A percentile compares a stretch with the other conserved stretches of the same genome.
phyloP scores from a whole-genome alignment of 30 jellyfish, hydroid and myxozoan species.

The Chrysaora quinquecirrha region DNA sequence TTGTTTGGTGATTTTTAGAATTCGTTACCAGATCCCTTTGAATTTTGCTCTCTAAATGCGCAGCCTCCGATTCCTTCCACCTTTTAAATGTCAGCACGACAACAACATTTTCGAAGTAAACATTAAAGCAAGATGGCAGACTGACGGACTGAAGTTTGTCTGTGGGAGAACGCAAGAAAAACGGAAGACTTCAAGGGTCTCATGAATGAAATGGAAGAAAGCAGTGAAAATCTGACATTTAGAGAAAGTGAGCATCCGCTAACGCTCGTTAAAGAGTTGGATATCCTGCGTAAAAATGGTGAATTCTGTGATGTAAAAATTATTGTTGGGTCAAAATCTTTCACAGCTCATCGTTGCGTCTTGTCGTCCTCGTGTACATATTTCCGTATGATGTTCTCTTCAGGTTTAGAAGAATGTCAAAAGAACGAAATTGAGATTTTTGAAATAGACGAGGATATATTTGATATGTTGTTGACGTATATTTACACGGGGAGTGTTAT shows the following conservation, averaged over 20 bases:
- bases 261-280: constrained; percentile 37
- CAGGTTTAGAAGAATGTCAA: constrained; percentile 48
- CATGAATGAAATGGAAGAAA: constrained; percentile 35
- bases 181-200: too few species aligned
- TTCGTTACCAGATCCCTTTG: not conserved
- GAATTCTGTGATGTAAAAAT: constrained; percentile 65
- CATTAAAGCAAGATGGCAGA: not conserved
- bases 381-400: constrained; percentile 55
- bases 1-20: too few species aligned
- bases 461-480: constrained; percentile 42
- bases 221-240: constrained; percentile 27
- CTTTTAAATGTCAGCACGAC: not conserved
- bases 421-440: constrained; percentile 56
- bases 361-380: constrained; percentile 62
- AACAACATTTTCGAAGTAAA: not conserved
- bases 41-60: not conserved
- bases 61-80: not conserved
- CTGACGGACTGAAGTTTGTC: too few species aligned
- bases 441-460: constrained; percentile 46
- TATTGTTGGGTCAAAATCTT: constrained; percentile 53
- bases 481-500: constrained; percentile 66
- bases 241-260: constrained; percentile 54
- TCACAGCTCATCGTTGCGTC: constrained; percentile 65
- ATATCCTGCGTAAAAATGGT: constrained; percentile 51
- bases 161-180: too few species aligned